Percentiles rank a stretch among this genome's conserved stretches.
phyloP scores from a whole-genome alignment of 2,888 invertebrate species.

The Cerceris ruficornis region DNA sequence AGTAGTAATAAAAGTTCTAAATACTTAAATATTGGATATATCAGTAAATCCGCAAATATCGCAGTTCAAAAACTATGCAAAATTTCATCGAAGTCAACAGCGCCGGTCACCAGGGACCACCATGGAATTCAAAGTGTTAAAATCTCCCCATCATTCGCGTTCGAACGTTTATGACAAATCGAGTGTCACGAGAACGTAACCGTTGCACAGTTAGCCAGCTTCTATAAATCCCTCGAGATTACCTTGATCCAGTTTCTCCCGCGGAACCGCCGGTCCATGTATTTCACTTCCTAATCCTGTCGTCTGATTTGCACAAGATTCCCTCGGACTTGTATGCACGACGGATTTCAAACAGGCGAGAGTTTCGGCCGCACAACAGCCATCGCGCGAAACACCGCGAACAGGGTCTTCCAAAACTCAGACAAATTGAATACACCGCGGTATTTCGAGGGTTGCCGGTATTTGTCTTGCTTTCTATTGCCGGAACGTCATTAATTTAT shows the following conservation, averaged over 20 bases:
- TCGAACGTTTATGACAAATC: too few species aligned
- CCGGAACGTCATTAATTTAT: conserved; percentile 22
- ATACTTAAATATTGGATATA: too few species aligned
- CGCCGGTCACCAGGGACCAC: too few species aligned
- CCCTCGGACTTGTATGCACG: conserved; percentile 32
- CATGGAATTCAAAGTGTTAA: too few species aligned
- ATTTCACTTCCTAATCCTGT: conserved; percentile 58
- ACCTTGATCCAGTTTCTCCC: conserved; percentile 7
- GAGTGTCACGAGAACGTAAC: not conserved
- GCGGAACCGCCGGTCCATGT: conserved; percentile 35
- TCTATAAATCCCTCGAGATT: conserved; percentile 2
- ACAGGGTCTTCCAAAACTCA: conserved; percentile 36
- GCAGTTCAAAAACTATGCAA: too few species aligned
- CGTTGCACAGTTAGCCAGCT: not conserved
- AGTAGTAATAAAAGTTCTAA: too few species aligned
- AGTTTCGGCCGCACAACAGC: conserved; percentile 12
- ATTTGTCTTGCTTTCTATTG: conserved; percentile 12
- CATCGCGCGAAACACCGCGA: conserved; percentile 9
- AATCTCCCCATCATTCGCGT: too few species aligned
- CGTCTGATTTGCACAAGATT: conserved; percentile 54
- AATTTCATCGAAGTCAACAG: too few species aligned
- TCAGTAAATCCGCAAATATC: too few species aligned
- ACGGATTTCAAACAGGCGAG: conserved; percentile 29
- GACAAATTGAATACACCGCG: conserved; percentile 27
- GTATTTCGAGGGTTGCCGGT: conserved; percentile 24